phyloP scores from a whole-genome alignment of 2,113 vertebrate species.

The Actinemys pallida region DNA sequence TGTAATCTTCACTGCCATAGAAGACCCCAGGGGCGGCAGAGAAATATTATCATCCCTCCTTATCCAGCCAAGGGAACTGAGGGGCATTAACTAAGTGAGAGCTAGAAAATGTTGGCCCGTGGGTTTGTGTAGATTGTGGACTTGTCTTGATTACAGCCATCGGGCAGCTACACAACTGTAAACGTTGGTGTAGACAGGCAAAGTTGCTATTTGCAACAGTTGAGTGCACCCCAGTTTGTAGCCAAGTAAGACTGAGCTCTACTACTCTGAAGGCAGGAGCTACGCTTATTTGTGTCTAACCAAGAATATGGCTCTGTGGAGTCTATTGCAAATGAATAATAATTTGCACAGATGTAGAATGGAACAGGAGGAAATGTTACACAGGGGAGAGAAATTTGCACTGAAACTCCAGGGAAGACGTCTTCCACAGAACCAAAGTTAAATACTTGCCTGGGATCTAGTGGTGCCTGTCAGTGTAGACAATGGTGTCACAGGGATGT shows the following conservation, averaged over 20 bases:
- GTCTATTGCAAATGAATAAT: neutral
- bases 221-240: neutral
- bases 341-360: neutral
- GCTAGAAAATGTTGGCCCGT: conserved; percentile 37
- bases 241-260: neutral
- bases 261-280: neutral
- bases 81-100: neutral
- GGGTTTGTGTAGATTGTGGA: conserved; percentile 43
- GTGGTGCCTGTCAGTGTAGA: too few relatives aligned
- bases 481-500: too few relatives aligned
- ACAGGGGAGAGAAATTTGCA: neutral
- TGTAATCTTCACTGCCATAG: conserved; percentile 35
- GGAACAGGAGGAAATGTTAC: neutral
- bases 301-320: neutral
- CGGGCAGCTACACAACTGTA: neutral
- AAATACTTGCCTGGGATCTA: too few relatives aligned
- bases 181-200: neutral
- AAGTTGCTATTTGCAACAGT: neutral
- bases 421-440: neutral
- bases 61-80: neutral
- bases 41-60: conserved; percentile 18
- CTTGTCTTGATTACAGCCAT: neutral
- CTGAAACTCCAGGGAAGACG: neutral
- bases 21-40: neutral
- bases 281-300: neutral